These are phyloP conservation scores for Gambusia yucatana DNA, from an alignment of 2,797 vertebrate genomes.

Conservation along the genomic window DNA sequence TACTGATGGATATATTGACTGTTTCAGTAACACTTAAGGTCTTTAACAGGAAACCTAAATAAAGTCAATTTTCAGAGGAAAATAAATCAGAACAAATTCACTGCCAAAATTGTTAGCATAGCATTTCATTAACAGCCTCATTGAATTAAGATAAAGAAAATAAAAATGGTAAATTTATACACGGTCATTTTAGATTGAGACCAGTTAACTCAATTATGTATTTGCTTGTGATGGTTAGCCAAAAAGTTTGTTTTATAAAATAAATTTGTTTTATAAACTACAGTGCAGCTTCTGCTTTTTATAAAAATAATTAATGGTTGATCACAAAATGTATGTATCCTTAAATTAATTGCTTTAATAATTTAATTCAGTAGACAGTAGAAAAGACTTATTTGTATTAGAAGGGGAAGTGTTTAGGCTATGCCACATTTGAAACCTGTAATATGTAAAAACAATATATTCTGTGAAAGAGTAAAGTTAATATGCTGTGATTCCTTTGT, in stretches of 20 bases:
- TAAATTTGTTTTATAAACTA: not conserved
- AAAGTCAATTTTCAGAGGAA: not conserved
- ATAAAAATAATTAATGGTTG: not conserved
- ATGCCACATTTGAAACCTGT: not conserved
- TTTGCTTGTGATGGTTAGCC: not conserved
- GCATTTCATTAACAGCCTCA: not conserved
- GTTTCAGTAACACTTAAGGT: constrained; percentile 9
- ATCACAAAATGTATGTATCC: not conserved
- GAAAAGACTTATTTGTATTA: not conserved
- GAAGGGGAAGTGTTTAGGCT: not conserved
- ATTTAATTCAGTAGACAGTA: not conserved
- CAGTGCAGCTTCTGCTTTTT: not conserved
- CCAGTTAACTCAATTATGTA: not conserved
- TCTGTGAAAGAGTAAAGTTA: not conserved
- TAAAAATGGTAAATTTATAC: not conserved
- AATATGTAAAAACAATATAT: not conserved
- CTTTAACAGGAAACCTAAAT: not conserved
- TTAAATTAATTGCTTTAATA: not conserved
- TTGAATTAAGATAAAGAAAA: not conserved
- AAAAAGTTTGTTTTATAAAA: not conserved
- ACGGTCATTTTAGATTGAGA: not conserved
- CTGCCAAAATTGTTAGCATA: not conserved
- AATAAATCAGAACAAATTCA: not conserved
- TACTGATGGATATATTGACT: not conserved
- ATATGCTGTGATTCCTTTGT: not conserved